A percentile compares a stretch with the other conserved stretches of the same genome.
These are phyloP conservation scores for Henricia sp. DNA, from an alignment of 53 echinoderm and acorn worm genomes.

Conservation along the genomic window DNA sequence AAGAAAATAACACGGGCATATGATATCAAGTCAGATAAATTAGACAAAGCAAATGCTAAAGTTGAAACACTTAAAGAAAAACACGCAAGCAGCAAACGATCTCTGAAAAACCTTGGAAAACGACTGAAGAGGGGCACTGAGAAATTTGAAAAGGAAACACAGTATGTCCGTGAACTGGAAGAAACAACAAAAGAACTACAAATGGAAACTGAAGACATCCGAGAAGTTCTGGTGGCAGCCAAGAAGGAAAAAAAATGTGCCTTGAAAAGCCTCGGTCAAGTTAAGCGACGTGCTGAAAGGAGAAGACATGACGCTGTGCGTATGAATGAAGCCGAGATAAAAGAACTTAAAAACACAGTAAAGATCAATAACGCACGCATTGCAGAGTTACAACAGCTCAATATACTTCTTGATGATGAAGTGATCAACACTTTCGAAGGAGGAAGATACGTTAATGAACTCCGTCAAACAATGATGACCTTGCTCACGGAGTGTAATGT, in stretches of 20 bases:
- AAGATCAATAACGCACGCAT: constrained; percentile 7
- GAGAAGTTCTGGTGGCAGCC: background rate
- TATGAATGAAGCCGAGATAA: background rate
- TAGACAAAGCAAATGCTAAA: constrained; percentile 3
- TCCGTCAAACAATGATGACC: constrained; percentile 61
- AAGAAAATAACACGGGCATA: background rate
- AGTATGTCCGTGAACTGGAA: background rate
- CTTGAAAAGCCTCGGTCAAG: constrained; percentile 1
- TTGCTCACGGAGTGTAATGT: constrained; percentile 64
- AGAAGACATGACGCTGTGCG: background rate
- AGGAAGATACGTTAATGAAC: constrained; percentile 55
- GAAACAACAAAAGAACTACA: background rate
- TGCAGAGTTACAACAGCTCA: constrained; percentile 10
- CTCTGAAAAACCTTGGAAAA: background rate
- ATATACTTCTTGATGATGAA: constrained; percentile 38
- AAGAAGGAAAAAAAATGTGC: background rate
- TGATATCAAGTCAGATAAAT: background rate
- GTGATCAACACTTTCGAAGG: constrained; percentile 53
- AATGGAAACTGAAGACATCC: constrained; percentile 7
- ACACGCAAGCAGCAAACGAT: background rate
- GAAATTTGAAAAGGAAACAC: background rate
- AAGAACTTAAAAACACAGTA: background rate
- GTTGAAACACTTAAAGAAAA: background rate
- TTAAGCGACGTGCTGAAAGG: background rate
- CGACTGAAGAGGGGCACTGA: background rate